These are phyloP conservation scores for Bufo bufo DNA, from an alignment of 2,113 vertebrate species.

Conservation along the genomic window DNA sequence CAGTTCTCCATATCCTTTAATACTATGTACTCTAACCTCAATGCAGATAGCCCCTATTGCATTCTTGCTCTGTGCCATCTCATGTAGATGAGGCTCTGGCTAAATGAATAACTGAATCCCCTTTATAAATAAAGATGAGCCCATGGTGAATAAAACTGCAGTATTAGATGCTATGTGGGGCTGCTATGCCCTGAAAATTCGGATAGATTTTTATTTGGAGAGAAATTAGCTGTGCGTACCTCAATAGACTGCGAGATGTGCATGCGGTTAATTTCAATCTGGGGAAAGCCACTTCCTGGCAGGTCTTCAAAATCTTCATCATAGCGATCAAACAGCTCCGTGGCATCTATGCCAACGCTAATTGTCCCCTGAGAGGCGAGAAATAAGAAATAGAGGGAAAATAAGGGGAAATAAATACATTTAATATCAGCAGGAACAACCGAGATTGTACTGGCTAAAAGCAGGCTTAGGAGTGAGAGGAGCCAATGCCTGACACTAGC, in stretches of 20 bases:
- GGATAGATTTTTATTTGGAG: rapidly evolving
- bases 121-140: constrained; percentile 23
- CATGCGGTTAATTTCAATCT: constrained; percentile 98
- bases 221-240: constrained; percentile 66
- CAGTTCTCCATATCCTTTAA: too few species aligned
- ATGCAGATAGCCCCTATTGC: not conserved
- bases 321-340: constrained; percentile 95
- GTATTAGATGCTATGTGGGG: not conserved
- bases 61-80: not conserved
- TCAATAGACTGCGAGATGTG: constrained; percentile 99
- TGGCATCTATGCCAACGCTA: constrained; percentile 95
- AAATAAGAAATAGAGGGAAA: constrained; percentile 24
- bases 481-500: not conserved
- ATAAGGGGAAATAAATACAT: constrained; percentile 10
- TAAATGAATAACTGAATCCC: not conserved
- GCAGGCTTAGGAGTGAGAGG: not conserved
- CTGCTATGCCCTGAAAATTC: not conserved
- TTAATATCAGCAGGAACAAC: not conserved
- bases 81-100: not conserved
- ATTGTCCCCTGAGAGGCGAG: constrained; percentile 84
- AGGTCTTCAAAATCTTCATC: constrained; percentile 93
- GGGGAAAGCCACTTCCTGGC: constrained; percentile 81
- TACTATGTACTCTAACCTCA: too few species aligned
- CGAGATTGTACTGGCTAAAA: not conserved
- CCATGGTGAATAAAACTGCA: not conserved